These are phyloP conservation scores for Gymnoscopelus braueri DNA, from an alignment of 2,797 vertebrate genomes.

Conservation along the genomic window DNA sequence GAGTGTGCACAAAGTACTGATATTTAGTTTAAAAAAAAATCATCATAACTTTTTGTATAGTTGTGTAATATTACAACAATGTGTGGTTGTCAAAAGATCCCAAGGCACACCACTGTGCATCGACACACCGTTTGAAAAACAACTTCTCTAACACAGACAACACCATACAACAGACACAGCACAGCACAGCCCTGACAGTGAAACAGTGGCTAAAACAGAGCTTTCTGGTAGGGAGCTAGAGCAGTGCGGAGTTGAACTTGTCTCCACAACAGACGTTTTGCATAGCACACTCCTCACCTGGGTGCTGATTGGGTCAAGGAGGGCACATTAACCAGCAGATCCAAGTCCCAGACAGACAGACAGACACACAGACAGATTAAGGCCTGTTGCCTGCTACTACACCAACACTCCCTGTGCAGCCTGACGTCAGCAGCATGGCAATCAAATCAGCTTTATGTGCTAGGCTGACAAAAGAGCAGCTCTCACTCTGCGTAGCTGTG, in stretches of 20 bases:
- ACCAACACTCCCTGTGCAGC: conserved; percentile 30
- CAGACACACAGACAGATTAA: conserved; percentile 4
- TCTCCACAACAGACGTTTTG: no score
- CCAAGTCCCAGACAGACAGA: conserved; percentile 15
- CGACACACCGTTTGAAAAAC: no score
- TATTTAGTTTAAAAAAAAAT: no score
- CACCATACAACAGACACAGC: neutral
- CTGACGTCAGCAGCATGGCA: conserved; percentile 48
- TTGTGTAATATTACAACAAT: no score
- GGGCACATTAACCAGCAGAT: no score
- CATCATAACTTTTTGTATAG: no score
- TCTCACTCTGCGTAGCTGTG: no score
- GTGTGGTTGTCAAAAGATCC: neutral
- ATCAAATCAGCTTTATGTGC: conserved; percentile 61
- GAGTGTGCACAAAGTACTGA: no score
- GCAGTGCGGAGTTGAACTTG: conserved; percentile 31
- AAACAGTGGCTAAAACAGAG: conserved; percentile 15
- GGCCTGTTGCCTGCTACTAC: neutral
- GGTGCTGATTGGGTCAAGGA: no score
- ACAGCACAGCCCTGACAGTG: conserved; percentile 13
- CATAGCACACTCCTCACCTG: no score
- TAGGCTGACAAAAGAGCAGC: neutral
- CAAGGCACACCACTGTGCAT: no score
- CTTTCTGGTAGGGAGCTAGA: conserved; percentile 51
- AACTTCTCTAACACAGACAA: neutral